phyloP scores from a whole-genome alignment of 2,797 vertebrate genomes.

The Dryobates pubescens region DNA sequence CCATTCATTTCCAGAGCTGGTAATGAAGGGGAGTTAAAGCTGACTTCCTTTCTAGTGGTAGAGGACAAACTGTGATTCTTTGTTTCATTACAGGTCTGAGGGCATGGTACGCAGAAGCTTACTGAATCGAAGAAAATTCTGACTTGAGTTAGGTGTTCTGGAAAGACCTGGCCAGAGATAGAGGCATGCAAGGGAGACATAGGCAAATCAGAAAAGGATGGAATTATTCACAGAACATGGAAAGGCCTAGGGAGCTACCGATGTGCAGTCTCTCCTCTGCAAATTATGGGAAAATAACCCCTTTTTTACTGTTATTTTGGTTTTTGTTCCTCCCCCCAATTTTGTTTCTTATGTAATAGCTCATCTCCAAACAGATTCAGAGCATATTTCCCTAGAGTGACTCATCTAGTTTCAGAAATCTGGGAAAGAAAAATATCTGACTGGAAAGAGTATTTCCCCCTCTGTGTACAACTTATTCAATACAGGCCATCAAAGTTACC shows the following conservation, averaged over 20 bases:
- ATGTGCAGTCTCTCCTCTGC: neutral
- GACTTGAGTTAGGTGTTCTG: neutral
- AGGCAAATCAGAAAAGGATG: neutral
- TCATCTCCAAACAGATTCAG: slow-evolving; percentile 56
- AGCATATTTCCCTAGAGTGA: slow-evolving; percentile 46
- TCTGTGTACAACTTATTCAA: neutral
- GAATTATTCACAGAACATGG: neutral
- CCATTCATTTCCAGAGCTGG: neutral
- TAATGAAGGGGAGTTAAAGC: neutral
- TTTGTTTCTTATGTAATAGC: slow-evolving; percentile 54
- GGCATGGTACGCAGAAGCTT: neutral
- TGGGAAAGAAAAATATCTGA: neutral
- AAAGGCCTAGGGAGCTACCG: neutral
- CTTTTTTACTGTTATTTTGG: neutral
- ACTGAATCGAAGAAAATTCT: neutral
- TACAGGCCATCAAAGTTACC: neutral
- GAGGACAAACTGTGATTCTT: neutral
- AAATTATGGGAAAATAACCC: slow-evolving; percentile 47
- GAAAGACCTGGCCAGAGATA: neutral
- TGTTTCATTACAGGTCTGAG: neutral
- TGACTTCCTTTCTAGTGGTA: neutral
- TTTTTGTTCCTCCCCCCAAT: neutral
- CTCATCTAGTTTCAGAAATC: slow-evolving; percentile 22
- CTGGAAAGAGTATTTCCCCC: neutral
- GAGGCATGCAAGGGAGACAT: neutral